A percentile compares a stretch with the other conserved stretches of the same genome.
Evolutionary conservation across 1,140 invertebrate species (phyloP).

Genomic region (Fopius arisanus): DNA sequence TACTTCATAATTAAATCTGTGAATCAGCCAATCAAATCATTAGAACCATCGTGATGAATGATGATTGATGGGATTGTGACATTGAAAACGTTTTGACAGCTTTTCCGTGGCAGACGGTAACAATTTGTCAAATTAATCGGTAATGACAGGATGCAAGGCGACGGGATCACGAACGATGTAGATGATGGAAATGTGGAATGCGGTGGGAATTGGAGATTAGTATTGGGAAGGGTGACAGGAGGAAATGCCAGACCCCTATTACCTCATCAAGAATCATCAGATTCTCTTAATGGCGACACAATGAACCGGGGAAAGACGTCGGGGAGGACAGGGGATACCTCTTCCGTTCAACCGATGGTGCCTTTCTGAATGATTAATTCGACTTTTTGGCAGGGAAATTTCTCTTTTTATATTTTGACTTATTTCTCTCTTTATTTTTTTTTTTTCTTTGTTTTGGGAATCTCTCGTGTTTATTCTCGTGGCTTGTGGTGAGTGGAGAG

Average conservation of each 20-base stretch:
- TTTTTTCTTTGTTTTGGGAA: neutral
- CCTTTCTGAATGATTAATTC: neutral
- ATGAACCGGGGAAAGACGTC: constrained; percentile 27
- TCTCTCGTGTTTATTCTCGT: neutral
- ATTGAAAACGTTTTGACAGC: neutral
- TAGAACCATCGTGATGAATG: neutral
- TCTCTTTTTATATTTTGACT: neutral
- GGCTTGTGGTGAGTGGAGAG: neutral
- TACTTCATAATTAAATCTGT: constrained; percentile 39
- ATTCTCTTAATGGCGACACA: constrained; percentile 51
- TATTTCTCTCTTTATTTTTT: neutral
- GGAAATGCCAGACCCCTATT: constrained; percentile 46
- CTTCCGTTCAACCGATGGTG: constrained; percentile 29
- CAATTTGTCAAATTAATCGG: neutral
- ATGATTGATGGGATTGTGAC: neutral
- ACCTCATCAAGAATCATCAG: constrained; percentile 55
- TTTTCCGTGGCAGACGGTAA: neutral
- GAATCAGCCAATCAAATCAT: neutral
- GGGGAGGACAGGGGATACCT: constrained; percentile 33
- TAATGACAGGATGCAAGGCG: neutral
- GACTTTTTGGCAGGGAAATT: neutral
- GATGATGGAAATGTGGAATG: neutral
- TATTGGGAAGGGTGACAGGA: constrained; percentile 31
- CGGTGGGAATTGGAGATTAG: neutral
- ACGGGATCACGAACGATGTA: neutral